A percentile compares a stretch with the other conserved stretches of the same genome.
Evolutionary conservation across 2,888 invertebrate species (phyloP).

Genomic region (Beris chalybata): DNA sequence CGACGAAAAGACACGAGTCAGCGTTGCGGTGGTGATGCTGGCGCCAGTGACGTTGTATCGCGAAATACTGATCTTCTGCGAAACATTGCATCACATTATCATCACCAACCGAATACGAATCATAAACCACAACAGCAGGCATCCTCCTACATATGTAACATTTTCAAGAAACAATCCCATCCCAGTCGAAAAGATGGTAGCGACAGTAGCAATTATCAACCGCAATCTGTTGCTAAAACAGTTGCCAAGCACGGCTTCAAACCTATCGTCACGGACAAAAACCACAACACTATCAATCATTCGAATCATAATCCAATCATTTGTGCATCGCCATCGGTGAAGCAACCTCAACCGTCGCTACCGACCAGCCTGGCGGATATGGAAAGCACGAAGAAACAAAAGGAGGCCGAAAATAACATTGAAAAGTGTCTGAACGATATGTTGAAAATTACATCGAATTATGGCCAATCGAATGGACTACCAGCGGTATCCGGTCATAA

Average conservation of each 20-base stretch:
- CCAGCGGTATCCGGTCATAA: background rate
- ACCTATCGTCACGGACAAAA: conserved; percentile 2
- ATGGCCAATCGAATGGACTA: conserved; percentile 27
- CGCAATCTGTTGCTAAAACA: background rate
- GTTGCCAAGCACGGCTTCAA: conserved; percentile 6
- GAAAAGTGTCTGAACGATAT: conserved; percentile 55
- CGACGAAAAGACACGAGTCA: conserved; percentile 26
- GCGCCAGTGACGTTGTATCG: background rate
- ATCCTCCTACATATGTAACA: conserved; percentile 24
- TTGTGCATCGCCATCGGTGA: background rate
- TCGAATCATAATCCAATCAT: background rate
- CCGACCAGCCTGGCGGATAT: conserved; percentile 33
- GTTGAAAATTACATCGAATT: conserved; percentile 48
- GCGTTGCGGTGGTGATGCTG: background rate
- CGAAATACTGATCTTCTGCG: background rate
- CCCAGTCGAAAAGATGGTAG: conserved; percentile 9
- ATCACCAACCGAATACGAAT: conserved; percentile 44
- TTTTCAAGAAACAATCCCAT: conserved; percentile 24
- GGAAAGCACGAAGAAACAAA: conserved; percentile 49
- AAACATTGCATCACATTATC: conserved; percentile 42
- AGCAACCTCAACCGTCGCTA: background rate
- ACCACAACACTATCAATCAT: conserved; percentile 3
- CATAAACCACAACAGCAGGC: conserved; percentile 25
- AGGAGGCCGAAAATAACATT: conserved; percentile 55
- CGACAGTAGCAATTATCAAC: background rate